A percentile compares a stretch with the other conserved stretches of the same genome.
phyloP scores from a whole-genome alignment of 23 tunicate species.

The Corella eumyota region DNA sequence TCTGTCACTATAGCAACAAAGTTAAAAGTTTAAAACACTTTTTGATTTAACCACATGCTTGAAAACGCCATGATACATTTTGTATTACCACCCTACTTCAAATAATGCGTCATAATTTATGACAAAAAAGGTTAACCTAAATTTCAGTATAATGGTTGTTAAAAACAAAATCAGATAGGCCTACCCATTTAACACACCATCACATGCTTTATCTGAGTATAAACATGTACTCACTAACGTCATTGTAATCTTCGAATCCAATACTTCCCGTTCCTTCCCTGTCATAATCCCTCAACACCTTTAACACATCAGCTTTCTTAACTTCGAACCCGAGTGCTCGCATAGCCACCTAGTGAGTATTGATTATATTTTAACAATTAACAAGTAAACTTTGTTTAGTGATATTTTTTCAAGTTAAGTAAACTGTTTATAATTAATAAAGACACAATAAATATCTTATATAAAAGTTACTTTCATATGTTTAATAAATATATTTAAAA shows the following conservation, averaged over 20 bases:
- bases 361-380: background rate
- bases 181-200: no score
- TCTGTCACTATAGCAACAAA: conserved; percentile 74
- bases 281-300: conserved; percentile 79
- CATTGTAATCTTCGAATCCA: conserved; percentile 88
- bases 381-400: background rate
- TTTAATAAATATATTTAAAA: no score
- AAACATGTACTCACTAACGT: conserved; percentile 73
- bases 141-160: no score
- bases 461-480: no score
- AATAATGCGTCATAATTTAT: no score
- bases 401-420: background rate
- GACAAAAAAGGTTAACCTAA: no score
- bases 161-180: no score
- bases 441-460: background rate
- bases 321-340: conserved; percentile 94
- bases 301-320: conserved; percentile 88
- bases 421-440: background rate
- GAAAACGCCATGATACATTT: no score
- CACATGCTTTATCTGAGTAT: no score
- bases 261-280: conserved; percentile 82
- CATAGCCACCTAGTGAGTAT: conserved; percentile 59
- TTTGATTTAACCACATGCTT: no score
- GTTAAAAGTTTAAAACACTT: no score
- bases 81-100: no score